Percentiles rank a stretch among this genome's conserved stretches.
phyloP scores from a whole-genome alignment of 2,113 vertebrate genomes.

The Zosterops pallidus region DNA sequence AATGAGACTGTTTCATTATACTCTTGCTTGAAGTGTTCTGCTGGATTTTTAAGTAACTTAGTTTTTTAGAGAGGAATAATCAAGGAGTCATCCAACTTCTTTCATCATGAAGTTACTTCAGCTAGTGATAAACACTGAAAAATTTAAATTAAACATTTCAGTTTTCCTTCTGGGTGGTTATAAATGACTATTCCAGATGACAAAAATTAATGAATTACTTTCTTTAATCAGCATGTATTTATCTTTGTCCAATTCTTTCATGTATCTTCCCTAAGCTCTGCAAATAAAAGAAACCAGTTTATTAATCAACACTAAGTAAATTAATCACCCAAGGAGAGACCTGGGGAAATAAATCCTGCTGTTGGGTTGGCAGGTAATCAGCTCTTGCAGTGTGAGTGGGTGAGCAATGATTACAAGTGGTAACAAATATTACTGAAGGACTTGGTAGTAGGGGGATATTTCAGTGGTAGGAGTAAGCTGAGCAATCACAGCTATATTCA shows the following conservation, averaged over 20 bases:
- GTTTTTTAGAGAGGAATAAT: background rate
- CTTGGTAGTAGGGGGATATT: background rate
- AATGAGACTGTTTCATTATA: conserved; percentile 6
- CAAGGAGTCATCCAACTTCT: background rate
- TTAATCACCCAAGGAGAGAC: conserved; percentile 10
- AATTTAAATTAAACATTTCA: background rate
- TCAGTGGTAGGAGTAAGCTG: conserved; percentile 14
- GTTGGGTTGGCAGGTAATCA: conserved; percentile 48
- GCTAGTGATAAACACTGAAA: background rate
- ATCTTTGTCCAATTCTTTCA: background rate
- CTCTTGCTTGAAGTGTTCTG: background rate
- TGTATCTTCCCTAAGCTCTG: background rate
- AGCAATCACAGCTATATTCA: background rate
- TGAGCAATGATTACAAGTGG: conserved; percentile 8
- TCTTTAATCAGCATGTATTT: conserved; percentile 23
- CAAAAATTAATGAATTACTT: conserved; percentile 36
- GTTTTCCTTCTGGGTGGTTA: conserved; percentile 23
- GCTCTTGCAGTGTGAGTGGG: background rate
- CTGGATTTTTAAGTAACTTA: background rate
- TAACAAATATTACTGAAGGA: conserved; percentile 29
- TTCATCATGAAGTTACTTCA: background rate
- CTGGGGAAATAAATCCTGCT: conserved; percentile 17
- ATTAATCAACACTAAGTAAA: conserved; percentile 17
- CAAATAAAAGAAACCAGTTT: conserved; percentile 28
- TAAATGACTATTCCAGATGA: background rate